These are phyloP conservation scores for Branchinecta lindahli DNA, from an alignment of 1,140 invertebrate genomes.

Conservation along the genomic window DNA sequence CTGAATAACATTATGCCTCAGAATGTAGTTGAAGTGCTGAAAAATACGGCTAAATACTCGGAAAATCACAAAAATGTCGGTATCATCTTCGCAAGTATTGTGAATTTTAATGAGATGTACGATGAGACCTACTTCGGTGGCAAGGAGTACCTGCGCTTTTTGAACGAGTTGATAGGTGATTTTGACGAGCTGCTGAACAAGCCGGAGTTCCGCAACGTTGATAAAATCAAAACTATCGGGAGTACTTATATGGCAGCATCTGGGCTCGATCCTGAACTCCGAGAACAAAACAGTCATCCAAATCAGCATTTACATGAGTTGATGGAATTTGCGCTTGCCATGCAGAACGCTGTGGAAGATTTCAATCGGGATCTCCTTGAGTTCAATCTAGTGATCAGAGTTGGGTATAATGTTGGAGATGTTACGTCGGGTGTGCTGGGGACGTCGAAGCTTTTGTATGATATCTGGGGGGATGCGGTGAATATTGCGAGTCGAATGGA, in stretches of 20 bases:
- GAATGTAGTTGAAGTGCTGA: constrained; percentile 80
- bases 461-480: constrained; percentile 97
- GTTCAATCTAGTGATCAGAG: constrained; percentile 76
- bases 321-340: constrained; percentile 71
- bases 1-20: constrained; percentile 90
- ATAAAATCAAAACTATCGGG: constrained; percentile 97
- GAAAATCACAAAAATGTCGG: constrained; percentile 85
- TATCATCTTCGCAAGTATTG: constrained; percentile 86
- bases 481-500: constrained; percentile 95
- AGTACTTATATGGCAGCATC: constrained; percentile 95
- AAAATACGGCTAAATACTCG: constrained; percentile 84
- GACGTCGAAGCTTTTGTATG: constrained; percentile 87
- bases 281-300: constrained; percentile 39
- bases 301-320: constrained; percentile 66
- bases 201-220: constrained; percentile 67
- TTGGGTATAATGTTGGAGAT: constrained; percentile 53
- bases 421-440: constrained; percentile 92
- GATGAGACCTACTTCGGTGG: constrained; percentile 86
- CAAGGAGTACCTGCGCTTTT: constrained; percentile 76
- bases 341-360: constrained; percentile 66
- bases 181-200: constrained; percentile 80
- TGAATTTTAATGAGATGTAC: constrained; percentile 91
- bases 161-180: constrained; percentile 86
- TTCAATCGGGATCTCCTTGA: constrained; percentile 76
- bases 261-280: constrained; percentile 61